Conservation (phyloP, 2,797 vertebrate genomes). For the Cirrhinus molitorella region DNA sequence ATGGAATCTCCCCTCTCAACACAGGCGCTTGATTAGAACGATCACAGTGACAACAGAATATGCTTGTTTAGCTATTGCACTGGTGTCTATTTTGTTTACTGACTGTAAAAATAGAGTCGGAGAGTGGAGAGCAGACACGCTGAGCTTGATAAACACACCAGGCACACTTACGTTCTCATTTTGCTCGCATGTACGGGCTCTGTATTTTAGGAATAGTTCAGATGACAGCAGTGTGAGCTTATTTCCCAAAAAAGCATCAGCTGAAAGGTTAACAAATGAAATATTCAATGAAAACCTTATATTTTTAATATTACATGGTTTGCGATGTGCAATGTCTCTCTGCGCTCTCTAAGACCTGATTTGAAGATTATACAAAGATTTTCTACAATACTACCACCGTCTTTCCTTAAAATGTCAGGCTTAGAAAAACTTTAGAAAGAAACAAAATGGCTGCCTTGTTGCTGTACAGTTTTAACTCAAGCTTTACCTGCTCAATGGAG, state of each 20-base stretch:
- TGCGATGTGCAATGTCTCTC: neutral
- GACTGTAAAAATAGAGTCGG: slow-evolving; percentile 68
- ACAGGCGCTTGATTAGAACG: slow-evolving; percentile 26
- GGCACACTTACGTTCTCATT: neutral
- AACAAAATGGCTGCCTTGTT: slow-evolving; percentile 17
- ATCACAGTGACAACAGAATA: slow-evolving; percentile 53
- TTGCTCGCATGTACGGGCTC: neutral
- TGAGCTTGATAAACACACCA: slow-evolving; percentile 56
- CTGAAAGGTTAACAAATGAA: neutral
- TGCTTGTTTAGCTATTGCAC: slow-evolving; percentile 29
- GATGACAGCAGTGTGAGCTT: neutral
- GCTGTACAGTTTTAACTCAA: slow-evolving; percentile 2
- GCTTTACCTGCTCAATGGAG: neutral
- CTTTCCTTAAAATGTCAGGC: neutral
- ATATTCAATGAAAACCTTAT: neutral
- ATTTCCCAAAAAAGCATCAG: neutral
- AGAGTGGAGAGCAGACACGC: slow-evolving; percentile 54
- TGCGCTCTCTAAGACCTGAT: neutral
- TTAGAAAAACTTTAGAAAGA: neutral
- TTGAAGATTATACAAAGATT: neutral
- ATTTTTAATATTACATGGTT: neutral
- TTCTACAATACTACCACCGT: neutral
- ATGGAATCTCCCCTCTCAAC: slow-evolving; percentile 46
- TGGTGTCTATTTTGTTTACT: slow-evolving; percentile 69
- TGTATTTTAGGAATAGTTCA: slow-evolving; percentile 9